Base-by-base conservation (phyloP, 2,797 vertebrate species). In the Nothura maculosa region DNA sequence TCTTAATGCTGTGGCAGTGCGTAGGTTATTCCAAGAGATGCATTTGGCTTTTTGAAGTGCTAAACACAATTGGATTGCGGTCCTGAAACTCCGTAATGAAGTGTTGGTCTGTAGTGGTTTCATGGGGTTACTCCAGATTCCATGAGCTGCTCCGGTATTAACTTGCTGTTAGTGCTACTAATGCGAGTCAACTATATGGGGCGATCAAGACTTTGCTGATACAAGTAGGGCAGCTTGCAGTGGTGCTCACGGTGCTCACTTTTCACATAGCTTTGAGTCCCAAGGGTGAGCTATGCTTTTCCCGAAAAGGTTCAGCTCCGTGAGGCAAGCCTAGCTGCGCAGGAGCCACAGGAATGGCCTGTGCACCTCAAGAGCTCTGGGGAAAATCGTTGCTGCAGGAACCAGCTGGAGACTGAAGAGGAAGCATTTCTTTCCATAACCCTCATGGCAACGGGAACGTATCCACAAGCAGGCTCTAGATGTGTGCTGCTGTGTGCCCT, bases 291-390 rank as follows among this genome's bases (percentile, higher is more conserved):
- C 28, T 34, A 10, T 12, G 5, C 28, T 74, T 79, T 60, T 63
- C 13, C 30, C 38, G 30, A 67, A 60, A 58, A 64, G 4, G 12
- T 78, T 81, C 5, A 32, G 15, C 15, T 32, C 10, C 12, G 3
- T 13, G 3, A 9, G 10, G 19, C 0, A 0, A 4, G 5, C 4
- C 20, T 14, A 32, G 50, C 7, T 34, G 10, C 24, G 0, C 2
- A 68, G 45, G 34, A 38, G 12, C 27, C 43, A 6, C 27, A 13
- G 34, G 24, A 40, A 3, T 18, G 30, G 62, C 20, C 27, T 0
- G 0, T 32, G 36, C 8, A 1, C 16, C 45, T 69, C 30, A 25
- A 43, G 38, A 62, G 42, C 20, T 55, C 36, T 38, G 30, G 54
- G 8, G 32, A 58, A 0, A n/a, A 4, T 0, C 2, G 17, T 15